Conservation (phyloP, 2,888 invertebrate genomes). For the Cheiracanthium punctorium region DNA sequence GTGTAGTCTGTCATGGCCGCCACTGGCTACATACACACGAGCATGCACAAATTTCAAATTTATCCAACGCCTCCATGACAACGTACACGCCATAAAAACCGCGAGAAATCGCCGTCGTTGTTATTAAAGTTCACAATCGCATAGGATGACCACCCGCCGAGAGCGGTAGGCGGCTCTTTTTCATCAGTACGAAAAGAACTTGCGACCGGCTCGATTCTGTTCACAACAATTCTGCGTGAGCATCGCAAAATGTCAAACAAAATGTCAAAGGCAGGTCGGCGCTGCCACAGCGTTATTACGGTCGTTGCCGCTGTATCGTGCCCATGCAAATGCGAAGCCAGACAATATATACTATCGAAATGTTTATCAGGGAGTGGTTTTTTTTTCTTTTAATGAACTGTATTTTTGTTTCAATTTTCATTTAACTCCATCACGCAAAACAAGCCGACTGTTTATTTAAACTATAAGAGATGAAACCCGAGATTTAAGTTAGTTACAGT, state of each 20-base stretch:
- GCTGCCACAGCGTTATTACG: no score
- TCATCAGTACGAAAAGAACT: not conserved
- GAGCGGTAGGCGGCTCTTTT: not conserved
- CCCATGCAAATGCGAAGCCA: not conserved
- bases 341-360: not conserved
- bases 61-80: not conserved
- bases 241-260: not conserved
- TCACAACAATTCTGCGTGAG: not conserved
- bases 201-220: not conserved
- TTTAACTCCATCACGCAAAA: not conserved
- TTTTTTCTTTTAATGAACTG: constrained; percentile 8
- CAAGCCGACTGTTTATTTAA: not conserved
- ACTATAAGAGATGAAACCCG: not conserved
- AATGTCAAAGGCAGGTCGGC: no score
- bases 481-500: not conserved
- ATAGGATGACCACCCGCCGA: constrained; percentile 14
- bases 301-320: constrained; percentile 2
- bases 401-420: constrained; percentile 7
- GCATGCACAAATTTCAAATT: no score
- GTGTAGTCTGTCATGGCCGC: no score
- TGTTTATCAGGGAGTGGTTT: constrained; percentile 9
- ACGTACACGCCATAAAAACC: not conserved
- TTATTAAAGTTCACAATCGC: not conserved
- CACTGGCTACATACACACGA: no score
- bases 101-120: not conserved